Conservation (phyloP, 2,797 vertebrate species). For the Chrosomus eos region DNA sequence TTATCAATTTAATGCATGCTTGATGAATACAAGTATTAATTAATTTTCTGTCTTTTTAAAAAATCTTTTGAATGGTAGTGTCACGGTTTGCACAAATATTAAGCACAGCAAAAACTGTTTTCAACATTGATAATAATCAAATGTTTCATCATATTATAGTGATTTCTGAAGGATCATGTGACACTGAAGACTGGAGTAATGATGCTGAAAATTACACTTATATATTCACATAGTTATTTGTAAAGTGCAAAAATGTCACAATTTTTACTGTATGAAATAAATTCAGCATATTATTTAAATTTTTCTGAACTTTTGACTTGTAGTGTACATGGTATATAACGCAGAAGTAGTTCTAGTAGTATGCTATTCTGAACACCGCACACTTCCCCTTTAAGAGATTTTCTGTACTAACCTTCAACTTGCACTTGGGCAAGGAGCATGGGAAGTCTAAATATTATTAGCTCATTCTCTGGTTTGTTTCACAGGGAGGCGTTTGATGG, state of each 20-base stretch:
- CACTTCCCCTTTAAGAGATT: conserved; percentile 24
- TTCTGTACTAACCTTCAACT: conserved; percentile 12
- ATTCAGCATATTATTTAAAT: neutral
- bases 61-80: neutral
- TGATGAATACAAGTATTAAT: neutral
- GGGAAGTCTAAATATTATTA: conserved; percentile 44
- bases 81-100: neutral
- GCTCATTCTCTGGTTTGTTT: conserved; percentile 32
- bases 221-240: neutral
- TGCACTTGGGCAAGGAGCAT: conserved; percentile 24
- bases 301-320: neutral
- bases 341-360: neutral
- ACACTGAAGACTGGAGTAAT: neutral
- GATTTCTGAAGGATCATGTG: neutral
- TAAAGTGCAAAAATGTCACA: too few relatives aligned
- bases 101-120: neutral
- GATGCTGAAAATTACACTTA: neutral
- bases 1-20: neutral
- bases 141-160: neutral
- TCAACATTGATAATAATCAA: neutral
- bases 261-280: neutral
- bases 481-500: conserved; percentile 46
- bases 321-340: neutral
- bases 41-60: neutral
- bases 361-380: neutral